Base-by-base conservation (phyloP, 2,888 invertebrate species). In the Acronicta alni region DNA sequence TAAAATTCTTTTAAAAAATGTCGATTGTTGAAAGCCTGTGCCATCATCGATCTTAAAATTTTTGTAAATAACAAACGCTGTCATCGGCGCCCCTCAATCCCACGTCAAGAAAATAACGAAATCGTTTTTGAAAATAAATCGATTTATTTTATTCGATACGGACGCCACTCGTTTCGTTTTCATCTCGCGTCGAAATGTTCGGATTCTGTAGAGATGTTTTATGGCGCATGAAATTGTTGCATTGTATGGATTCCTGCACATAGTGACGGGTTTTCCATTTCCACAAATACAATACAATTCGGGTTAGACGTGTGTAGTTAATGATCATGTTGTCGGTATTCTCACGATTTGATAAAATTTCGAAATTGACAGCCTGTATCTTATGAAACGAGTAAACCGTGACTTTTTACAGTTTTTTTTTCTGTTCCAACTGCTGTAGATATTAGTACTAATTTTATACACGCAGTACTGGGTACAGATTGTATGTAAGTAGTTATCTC, bases 61-160 rank as follows among this genome's bases (percentile, higher is more conserved):
- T 81, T 72, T 65, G 74, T 75, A 80, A 80, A 84, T 82, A 84
- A 79, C 77, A 82, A 80, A 77, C 67, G 82, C 82, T 83, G 85
- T 83, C 85, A 84, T 81, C 84, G 73, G 66, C 65, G 70, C 84
- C 87, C 81, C 87, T 87, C 86, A 85, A 85, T 86, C 85, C 85
- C 83, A 83, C 78, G 87, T 90, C 89, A 87, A 85, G 86, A 75
- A 75, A 84, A 87, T 89, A 88, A 90, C 88, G 85, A 88, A 89
- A 89, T 89, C 88, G 88, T 90, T 90, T 91, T 88, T 84, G 87
- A 87, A 91, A 89, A 89, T 86, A 84, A 83, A 92, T 92, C 93
- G 91, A 94, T 93, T 92, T 89, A 92, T 93, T 89, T 91, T 84
- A 93, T 94, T 93, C 92, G 91, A 86, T 85, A 88, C 89, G 92